Conservation (phyloP, 2,797 vertebrate species). For the Siniperca undulata region DNA sequence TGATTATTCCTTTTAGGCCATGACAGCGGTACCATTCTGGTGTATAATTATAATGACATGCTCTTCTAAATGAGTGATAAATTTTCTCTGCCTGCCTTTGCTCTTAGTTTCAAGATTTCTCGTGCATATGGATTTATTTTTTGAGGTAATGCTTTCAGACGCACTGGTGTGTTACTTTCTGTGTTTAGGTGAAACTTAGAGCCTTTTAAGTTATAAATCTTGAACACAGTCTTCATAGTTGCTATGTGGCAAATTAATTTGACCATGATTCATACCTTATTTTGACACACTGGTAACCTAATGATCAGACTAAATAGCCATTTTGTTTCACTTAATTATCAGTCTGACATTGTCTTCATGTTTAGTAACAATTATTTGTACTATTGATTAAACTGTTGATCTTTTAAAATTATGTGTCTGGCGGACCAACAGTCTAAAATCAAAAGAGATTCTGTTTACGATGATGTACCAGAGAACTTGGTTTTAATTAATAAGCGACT, state of each 20-base stretch:
- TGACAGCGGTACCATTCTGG: constrained; percentile 34
- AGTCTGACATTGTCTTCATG: not conserved
- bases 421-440: not conserved
- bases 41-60: constrained; percentile 55
- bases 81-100: constrained; percentile 32
- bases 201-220: not conserved
- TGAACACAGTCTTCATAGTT: not conserved
- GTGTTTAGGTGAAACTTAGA: not conserved
- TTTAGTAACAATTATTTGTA: not conserved
- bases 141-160: not conserved
- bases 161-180: not conserved
- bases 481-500: not conserved
- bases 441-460: not conserved
- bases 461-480: not conserved
- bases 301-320: not conserved
- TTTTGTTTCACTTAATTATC: constrained; percentile 1
- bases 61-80: constrained; percentile 34
- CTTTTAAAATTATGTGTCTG: not conserved
- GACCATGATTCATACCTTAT: not conserved
- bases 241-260: not conserved
- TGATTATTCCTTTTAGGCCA: constrained; percentile 36
- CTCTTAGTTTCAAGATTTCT: constrained; percentile 14
- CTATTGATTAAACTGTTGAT: not conserved
- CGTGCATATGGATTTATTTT: not conserved
- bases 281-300: not conserved